Conservation (phyloP, 2,888 invertebrate species). For the Conomelus anceps region DNA sequence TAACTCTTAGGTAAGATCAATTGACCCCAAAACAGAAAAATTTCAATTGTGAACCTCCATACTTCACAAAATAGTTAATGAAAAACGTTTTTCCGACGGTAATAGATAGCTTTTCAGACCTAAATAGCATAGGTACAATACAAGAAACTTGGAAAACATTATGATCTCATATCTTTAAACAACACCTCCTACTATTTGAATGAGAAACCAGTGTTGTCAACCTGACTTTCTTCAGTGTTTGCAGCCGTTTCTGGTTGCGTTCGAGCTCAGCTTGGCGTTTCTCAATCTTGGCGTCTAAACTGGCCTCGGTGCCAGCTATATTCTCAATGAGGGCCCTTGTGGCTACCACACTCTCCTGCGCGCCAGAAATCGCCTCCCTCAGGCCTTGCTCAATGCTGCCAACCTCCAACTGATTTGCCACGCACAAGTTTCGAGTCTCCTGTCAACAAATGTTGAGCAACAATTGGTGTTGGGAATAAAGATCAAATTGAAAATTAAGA, state of each 20-base stretch:
- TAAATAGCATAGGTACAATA: too few relatives aligned
- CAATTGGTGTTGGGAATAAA: background rate
- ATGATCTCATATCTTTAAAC: background rate
- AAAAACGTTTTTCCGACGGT: too few relatives aligned
- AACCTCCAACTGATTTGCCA: slow-evolving; percentile 75
- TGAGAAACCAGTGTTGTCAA: slow-evolving; percentile 39
- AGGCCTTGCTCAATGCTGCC: slow-evolving; percentile 72
- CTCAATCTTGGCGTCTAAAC: slow-evolving; percentile 85
- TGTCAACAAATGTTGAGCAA: slow-evolving; percentile 43
- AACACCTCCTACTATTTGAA: background rate
- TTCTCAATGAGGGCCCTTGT: slow-evolving; percentile 72
- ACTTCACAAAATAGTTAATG: too few relatives aligned
- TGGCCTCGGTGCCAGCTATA: slow-evolving; percentile 81
- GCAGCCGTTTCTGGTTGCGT: slow-evolving; percentile 85
- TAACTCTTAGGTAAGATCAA: too few relatives aligned
- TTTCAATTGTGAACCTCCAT: too few relatives aligned
- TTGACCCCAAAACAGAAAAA: too few relatives aligned
- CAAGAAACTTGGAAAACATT: too few relatives aligned
- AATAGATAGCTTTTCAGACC: too few relatives aligned
- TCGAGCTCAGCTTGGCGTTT: slow-evolving; percentile 83
- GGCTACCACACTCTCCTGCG: slow-evolving; percentile 62
- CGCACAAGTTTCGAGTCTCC: slow-evolving; percentile 70
- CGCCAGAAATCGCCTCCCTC: slow-evolving; percentile 63
- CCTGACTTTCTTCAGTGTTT: slow-evolving; percentile 91
- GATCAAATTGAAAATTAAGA: too few relatives aligned